Evolutionary conservation across 2,797 vertebrate species (phyloP).

Genomic region (Sorex maritimensis): DNA sequence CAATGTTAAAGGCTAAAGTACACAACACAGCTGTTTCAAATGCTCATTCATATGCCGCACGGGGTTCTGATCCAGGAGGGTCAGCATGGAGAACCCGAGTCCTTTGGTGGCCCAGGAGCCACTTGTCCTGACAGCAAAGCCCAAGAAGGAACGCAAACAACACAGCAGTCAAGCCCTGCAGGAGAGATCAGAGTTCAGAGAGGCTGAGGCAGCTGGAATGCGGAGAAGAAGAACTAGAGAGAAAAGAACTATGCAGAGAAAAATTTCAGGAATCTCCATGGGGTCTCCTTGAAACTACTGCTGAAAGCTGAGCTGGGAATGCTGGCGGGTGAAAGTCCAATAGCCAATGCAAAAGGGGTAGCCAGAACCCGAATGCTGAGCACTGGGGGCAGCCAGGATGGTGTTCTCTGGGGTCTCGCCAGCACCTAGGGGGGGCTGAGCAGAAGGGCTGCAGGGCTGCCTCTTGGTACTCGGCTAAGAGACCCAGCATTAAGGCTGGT

Average conservation of each 20-base stretch:
- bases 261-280: neutral
- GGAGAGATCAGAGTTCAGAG: conserved; percentile 1
- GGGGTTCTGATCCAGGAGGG: neutral
- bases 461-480: neutral
- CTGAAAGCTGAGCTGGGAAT: conserved; percentile 4
- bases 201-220: conserved; percentile 9
- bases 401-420: too few relatives aligned
- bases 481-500: neutral
- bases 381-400: neutral
- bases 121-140: neutral
- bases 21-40: conserved; percentile 27
- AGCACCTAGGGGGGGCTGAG: too few relatives aligned
- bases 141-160: neutral
- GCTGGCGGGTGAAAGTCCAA: neutral
- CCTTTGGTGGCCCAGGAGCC: neutral
- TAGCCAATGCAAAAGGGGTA: neutral
- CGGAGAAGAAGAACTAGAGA: neutral
- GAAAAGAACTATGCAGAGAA: conserved; percentile 15
- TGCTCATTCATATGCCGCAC: neutral
- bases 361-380: neutral
- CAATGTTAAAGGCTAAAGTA: conserved; percentile 32
- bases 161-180: neutral
- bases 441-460: too few relatives aligned
- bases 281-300: neutral
- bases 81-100: neutral